phyloP scores from a whole-genome alignment of 2,797 vertebrate genomes.

The Hypotaenidia philippensis region DNA sequence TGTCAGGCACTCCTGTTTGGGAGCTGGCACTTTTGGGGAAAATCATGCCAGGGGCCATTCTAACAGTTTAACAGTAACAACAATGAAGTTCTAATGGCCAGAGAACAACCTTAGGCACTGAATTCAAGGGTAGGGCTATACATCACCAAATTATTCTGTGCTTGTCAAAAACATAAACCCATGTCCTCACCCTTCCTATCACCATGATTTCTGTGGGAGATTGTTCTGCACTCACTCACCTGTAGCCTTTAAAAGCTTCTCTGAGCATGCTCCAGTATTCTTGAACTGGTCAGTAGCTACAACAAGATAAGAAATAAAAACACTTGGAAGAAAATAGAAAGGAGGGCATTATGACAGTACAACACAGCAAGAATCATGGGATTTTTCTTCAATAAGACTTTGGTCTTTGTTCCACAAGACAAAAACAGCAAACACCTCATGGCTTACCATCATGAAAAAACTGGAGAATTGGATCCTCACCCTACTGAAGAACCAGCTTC shows the following conservation, averaged over 20 bases:
- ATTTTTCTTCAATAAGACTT: neutral
- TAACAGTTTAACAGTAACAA: neutral
- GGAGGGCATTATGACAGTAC: neutral
- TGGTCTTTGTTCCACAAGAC: neutral
- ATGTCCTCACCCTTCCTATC: neutral
- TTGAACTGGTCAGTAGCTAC: neutral
- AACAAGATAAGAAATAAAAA: conserved; percentile 20
- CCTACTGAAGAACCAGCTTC: neutral
- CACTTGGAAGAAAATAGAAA: neutral
- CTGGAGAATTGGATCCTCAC: neutral
- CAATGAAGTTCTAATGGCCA: neutral
- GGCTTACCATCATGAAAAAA: neutral
- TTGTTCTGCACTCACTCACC: neutral
- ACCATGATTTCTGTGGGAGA: neutral
- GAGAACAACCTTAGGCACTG: neutral
- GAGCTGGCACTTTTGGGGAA: neutral
- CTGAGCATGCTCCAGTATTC: neutral
- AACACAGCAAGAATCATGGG: neutral
- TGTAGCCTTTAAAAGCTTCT: neutral
- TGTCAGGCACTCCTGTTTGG: neutral
- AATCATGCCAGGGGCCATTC: neutral
- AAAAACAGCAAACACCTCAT: neutral
- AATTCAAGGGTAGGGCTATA: neutral
- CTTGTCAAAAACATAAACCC: conserved; percentile 8
- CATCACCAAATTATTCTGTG: neutral